Evolutionary conservation across 92 coral and sea anemone genomes (phyloP), one percentile per base, ranked within the genome.

Genomic region (Zoanthus gigantus): DNA sequence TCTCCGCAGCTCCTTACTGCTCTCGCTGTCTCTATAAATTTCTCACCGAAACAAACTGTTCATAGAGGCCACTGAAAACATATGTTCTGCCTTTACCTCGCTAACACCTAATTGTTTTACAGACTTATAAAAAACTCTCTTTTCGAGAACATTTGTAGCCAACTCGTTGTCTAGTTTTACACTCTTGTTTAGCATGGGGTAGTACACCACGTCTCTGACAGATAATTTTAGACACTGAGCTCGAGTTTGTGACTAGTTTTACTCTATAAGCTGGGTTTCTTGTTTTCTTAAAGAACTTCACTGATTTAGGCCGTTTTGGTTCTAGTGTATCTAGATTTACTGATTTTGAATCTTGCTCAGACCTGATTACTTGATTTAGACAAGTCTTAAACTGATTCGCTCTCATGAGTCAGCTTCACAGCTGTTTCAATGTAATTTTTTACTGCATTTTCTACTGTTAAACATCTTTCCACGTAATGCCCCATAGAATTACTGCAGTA

Each of bases 141-240:
- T 23, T 47, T n/a, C 60, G 71, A 14, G 50, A 86, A 65, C 88
- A 92, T n/a, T 92, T 89, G 47, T 81, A 58, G 37, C 92, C 79
- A 18, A 48, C 13, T 13, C 57, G 65, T 8, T 72, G 73, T 15
- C 37, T 85, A 45, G 89, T 87, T 44, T 82, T 82, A 63, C 92
- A 92, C 45, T 71, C 61, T 65, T 75, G 72, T 80, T 63, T 72
- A 9, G 83, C 42, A 69, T 84, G 90, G 54, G 54, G 23, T 10
- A 71, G n/a, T 47, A 76, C 83, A 0, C 69, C 66, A 84, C 89
- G 88, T 42, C 87, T 78, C 23, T 54, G 60, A 28, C 94, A 89
- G 46, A n/a, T 44, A 50, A 57, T 47, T 71, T 31, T 17, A 15
- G 47, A 47, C 17, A 42, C 75, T 30, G 75, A 11, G 18, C 46